Conservation (phyloP, 2,797 vertebrate species). For the Coccyzus lansbergi region DNA sequence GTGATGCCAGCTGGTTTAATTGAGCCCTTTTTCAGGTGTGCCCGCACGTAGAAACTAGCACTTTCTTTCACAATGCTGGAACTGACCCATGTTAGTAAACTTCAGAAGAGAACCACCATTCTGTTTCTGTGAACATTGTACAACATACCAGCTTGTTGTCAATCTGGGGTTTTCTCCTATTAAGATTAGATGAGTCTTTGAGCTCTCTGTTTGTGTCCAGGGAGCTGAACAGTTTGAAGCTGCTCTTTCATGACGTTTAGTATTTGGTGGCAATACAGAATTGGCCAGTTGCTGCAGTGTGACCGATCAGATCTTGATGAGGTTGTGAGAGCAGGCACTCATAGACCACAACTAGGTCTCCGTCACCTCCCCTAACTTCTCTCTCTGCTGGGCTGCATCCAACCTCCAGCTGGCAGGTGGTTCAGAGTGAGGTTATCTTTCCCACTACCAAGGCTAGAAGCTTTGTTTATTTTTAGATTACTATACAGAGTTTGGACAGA, state of each 20-base stretch:
- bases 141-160: not conserved
- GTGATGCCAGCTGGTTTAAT: not conserved
- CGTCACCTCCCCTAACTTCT: not conserved
- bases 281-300: not conserved
- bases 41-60: not conserved
- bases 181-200: not conserved
- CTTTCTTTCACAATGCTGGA: not conserved
- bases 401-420: not conserved
- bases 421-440: not conserved
- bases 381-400: not conserved
- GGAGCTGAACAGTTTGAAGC: not conserved
- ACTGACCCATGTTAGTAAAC: not conserved
- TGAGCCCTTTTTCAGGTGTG: not conserved
- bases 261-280: not conserved
- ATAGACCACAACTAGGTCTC: not conserved
- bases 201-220: not conserved
- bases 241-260: accelerated
- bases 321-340: not conserved
- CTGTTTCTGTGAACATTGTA: not conserved
- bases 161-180: not conserved
- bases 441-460: not conserved
- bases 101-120: not conserved
- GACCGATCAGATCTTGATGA: not conserved
- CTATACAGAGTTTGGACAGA: not conserved
- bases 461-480: conserved; percentile 55